A percentile compares a stretch with the other conserved stretches of the same genome.
These are phyloP conservation scores for Holotrichia oblita DNA, from an alignment of 1,140 invertebrate species.

Conservation along the genomic window DNA sequence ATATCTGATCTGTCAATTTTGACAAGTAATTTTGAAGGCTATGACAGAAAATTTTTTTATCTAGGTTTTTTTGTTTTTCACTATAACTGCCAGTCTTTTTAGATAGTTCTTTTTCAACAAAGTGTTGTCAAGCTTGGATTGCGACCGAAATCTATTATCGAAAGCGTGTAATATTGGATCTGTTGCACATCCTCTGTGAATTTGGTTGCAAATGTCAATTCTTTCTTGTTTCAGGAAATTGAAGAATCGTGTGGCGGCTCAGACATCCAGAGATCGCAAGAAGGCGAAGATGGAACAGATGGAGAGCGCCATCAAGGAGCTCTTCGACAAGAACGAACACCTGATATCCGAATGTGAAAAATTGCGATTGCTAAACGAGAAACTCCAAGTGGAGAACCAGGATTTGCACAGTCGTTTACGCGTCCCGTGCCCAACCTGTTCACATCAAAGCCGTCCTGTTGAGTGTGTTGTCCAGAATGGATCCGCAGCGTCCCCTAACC, in stretches of 20 bases:
- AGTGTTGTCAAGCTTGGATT: too few species aligned
- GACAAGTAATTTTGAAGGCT: too few species aligned
- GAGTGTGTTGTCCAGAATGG: slow-evolving; percentile 69
- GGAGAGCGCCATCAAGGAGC: slow-evolving; percentile 74
- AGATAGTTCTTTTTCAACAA: too few species aligned
- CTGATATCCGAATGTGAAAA: slow-evolving; percentile 72
- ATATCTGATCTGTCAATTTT: too few species aligned
- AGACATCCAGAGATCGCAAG: slow-evolving; percentile 96
- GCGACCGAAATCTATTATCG: too few species aligned
- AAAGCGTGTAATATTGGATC: too few species aligned
- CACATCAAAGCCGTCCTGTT: slow-evolving; percentile 63
- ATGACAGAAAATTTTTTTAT: too few species aligned
- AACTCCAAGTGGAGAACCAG: slow-evolving; percentile 71
- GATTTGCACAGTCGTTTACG: slow-evolving; percentile 65
- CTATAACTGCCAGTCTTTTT: too few species aligned
- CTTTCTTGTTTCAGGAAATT: slow-evolving; percentile 79
- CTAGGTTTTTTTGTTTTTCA: too few species aligned
- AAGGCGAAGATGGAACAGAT: slow-evolving; percentile 91
- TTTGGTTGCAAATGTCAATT: too few species aligned
- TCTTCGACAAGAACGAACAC: slow-evolving; percentile 73
- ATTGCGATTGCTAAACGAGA: slow-evolving; percentile 72
- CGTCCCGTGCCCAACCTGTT: slow-evolving; percentile 64
- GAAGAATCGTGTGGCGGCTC: slow-evolving; percentile 97
- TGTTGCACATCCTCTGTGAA: too few species aligned
- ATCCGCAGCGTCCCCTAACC: slow-evolving; percentile 80